Conservation (phyloP, 2,888 invertebrate genomes). For the Ectobius pallidus region DNA sequence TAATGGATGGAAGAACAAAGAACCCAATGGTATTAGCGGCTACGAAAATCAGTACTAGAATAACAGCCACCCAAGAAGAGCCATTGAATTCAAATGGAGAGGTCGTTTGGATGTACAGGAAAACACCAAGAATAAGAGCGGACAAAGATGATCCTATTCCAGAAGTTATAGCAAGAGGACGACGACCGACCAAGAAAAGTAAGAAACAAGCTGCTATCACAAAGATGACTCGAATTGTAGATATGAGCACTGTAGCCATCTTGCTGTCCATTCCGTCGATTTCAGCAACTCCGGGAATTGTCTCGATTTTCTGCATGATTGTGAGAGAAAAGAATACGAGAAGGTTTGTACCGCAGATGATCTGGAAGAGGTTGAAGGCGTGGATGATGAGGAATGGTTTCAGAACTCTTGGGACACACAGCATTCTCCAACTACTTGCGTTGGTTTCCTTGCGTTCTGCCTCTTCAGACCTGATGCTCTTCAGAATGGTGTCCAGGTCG, state of each 20-base stretch:
- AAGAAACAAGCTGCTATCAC: slow-evolving; percentile 70
- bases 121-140: slow-evolving; percentile 64
- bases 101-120: slow-evolving; percentile 54
- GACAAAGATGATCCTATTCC: slow-evolving; percentile 70
- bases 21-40: slow-evolving; percentile 75
- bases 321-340: slow-evolving; percentile 81
- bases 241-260: slow-evolving; percentile 71
- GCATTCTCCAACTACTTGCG: not conserved
- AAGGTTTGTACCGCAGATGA: slow-evolving; percentile 76
- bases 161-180: slow-evolving; percentile 69
- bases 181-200: slow-evolving; percentile 67
- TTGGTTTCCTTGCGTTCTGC: not conserved
- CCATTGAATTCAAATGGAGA: slow-evolving; percentile 36
- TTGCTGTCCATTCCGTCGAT: slow-evolving; percentile 53
- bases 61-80: slow-evolving; percentile 55
- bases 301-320: slow-evolving; percentile 57
- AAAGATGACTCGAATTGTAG: slow-evolving; percentile 67
- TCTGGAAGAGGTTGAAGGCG: slow-evolving; percentile 73
- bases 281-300: not conserved
- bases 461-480: not conserved
- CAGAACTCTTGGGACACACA: slow-evolving; percentile 62
- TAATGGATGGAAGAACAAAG: slow-evolving; percentile 74
- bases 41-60: slow-evolving; percentile 70
- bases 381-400: slow-evolving; percentile 77
- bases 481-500: not conserved